phyloP scores from a whole-genome alignment of 37 sponge, comb jelly and placozoan genomes.

The Beroe forskalii region DNA sequence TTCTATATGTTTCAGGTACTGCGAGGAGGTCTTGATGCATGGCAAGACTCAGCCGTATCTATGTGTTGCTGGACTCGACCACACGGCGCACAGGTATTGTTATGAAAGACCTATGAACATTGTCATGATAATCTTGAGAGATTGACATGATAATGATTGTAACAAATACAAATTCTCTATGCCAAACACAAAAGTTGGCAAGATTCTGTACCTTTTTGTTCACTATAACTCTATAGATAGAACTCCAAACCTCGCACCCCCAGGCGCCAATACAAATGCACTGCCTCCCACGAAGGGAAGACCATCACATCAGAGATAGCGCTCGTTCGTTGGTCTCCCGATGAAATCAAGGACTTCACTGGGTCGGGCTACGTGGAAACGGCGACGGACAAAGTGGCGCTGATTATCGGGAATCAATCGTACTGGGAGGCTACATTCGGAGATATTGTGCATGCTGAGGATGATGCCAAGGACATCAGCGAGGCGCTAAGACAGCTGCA shows the following conservation, averaged over 20 bases:
- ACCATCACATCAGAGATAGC: slow-evolving; percentile 18
- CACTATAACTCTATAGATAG: no score
- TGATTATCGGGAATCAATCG: slow-evolving; percentile 91
- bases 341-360: background rate
- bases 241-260: no score
- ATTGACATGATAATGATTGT: no score
- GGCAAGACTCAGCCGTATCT: slow-evolving; percentile 42
- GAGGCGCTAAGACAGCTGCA: background rate
- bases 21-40: slow-evolving; percentile 55
- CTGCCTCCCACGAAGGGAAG: background rate
- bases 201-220: no score
- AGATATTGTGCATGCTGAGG: slow-evolving; percentile 62
- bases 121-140: no score
- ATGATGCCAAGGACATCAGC: slow-evolving; percentile 47
- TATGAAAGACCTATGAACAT: no score
- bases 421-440: slow-evolving; percentile 70
- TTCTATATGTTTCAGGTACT: background rate
- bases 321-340: slow-evolving; percentile 7
- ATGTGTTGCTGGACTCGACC: background rate
- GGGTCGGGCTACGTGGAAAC: slow-evolving; percentile 10
- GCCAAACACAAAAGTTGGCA: no score
- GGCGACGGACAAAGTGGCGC: slow-evolving; percentile 69
- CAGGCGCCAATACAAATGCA: slow-evolving; percentile 56
- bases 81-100: slow-evolving; percentile 56
- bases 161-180: no score